Percentiles rank a stretch among this genome's conserved stretches.
Conservation (phyloP, 2,113 vertebrate species). For the Bagarius yarrelli region DNA sequence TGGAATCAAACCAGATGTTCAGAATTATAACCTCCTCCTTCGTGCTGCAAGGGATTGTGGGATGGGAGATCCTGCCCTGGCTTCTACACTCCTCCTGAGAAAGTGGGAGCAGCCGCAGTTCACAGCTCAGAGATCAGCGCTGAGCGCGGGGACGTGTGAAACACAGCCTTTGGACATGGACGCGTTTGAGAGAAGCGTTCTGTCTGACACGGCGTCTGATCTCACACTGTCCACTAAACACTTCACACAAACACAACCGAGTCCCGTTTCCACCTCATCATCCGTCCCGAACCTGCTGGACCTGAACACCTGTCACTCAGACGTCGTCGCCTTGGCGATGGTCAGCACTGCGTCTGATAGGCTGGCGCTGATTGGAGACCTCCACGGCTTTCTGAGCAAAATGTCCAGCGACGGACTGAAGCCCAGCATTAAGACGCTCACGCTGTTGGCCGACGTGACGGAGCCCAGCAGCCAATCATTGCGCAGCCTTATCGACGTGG, state of each 20-base stretch:
- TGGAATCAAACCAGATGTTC: slow-evolving; percentile 74
- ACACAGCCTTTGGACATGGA: slow-evolving; percentile 67
- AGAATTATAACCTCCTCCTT: slow-evolving; percentile 85
- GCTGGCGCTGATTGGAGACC: slow-evolving; percentile 83
- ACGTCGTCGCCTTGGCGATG: slow-evolving; percentile 74
- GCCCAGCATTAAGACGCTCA: slow-evolving; percentile 83
- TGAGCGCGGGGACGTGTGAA: background rate
- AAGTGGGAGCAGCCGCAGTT: slow-evolving; percentile 43
- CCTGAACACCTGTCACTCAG: slow-evolving; percentile 35
- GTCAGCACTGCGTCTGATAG: slow-evolving; percentile 66
- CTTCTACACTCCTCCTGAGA: slow-evolving; percentile 73
- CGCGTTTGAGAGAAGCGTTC: slow-evolving; percentile 76
- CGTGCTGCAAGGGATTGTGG: slow-evolving; percentile 83
- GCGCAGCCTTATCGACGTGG: slow-evolving; percentile 68
- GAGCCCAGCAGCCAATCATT: slow-evolving; percentile 69
- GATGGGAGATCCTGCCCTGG: slow-evolving; percentile 73
- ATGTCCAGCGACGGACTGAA: slow-evolving; percentile 74
- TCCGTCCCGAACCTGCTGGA: slow-evolving; percentile 79
- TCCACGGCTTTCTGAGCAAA: slow-evolving; percentile 80
- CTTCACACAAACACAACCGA: slow-evolving; percentile 10
- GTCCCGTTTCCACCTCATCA: background rate
- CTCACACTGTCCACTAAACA: slow-evolving; percentile 1
- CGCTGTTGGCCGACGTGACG: slow-evolving; percentile 79
- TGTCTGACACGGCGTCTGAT: slow-evolving; percentile 29
- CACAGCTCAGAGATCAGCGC: slow-evolving; percentile 31